Evolutionary conservation across 37 sponge, comb jelly and placozoan genomes (phyloP), one percentile per base, ranked within the genome.

Genomic region (Spongia lamella): DNA sequence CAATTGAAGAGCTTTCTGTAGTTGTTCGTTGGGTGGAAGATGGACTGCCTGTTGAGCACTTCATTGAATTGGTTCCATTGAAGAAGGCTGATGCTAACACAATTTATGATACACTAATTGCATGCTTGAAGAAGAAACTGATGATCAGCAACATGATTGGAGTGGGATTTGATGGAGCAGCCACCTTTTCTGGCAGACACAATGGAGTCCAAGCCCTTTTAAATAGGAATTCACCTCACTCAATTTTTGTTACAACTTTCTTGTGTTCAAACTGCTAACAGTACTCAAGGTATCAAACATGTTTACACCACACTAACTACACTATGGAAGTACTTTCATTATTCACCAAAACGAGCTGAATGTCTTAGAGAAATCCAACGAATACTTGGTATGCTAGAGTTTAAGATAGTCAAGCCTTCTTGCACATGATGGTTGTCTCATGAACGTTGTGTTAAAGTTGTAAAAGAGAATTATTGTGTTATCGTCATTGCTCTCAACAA

Each of bases 191-290:
- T 24, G 75, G 75, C 17, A 56, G 16, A 24, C 14, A 16, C 25
- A 73, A 16, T 61, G 61, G 61, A 24, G 75, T 73, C 19, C 75
- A 31, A 36, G n/a, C 19, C 24, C 60, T 4, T 20, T 31, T 73
- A 20, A 59, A 73, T 59, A 73, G 58, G 30, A 9, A 22, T 57
- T 11, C 75, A 59, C 75, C 75, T 58, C 75, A 73, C 58, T 30
- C 75, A 24, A 22, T 73, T 13, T 73, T 66, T 59, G 37, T 56
- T 88, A 36, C 89, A 83, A 34, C 47, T 88, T 27, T 83, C 84
- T 14, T 83, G 80, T 79, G 76, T 88, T 76, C 83, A 81, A 70
- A 83, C 87, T 61, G 87, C 87, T n/a, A 80, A 86, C 60, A 11
- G 14, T 38, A 80, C 82, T 53, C n/a, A 19, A 37, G 77, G 77